Conservation (phyloP, 1,140 invertebrate species). For the Magallana ariakensis region DNA sequence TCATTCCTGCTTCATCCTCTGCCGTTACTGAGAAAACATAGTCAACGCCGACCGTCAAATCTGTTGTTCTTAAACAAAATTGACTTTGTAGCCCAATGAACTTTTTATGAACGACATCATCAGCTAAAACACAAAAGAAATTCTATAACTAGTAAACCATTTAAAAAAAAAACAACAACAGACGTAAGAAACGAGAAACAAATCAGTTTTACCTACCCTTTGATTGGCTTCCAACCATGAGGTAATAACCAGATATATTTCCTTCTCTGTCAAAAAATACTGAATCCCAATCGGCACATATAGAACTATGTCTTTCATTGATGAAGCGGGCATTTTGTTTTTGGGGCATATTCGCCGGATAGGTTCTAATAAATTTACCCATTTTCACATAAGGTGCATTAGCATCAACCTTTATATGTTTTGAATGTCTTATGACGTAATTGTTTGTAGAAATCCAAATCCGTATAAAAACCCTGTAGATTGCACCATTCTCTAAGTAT, state of each 20-base stretch:
- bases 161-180: too few species aligned
- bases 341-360: neutral
- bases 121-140: neutral
- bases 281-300: neutral
- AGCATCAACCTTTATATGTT: neutral
- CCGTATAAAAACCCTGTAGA: neutral
- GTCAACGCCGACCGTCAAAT: neutral
- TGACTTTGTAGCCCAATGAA: neutral
- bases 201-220: neutral
- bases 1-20: slow-evolving; percentile 1
- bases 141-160: too few species aligned
- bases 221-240: slow-evolving; percentile 3
- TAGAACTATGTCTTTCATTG: neutral
- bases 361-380: neutral
- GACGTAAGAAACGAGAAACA: too few species aligned
- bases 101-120: neutral
- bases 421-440: neutral
- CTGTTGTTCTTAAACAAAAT: neutral
- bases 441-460: neutral
- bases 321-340: slow-evolving; percentile 7
- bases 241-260: neutral
- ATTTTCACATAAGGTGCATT: neutral
- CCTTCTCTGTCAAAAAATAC: slow-evolving; percentile 1
- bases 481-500: neutral
- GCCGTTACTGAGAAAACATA: slow-evolving; percentile 2